These are phyloP conservation scores for Acropora tenuis DNA, from an alignment of 64 coral and sea anemone species.

Conservation along the genomic window DNA sequence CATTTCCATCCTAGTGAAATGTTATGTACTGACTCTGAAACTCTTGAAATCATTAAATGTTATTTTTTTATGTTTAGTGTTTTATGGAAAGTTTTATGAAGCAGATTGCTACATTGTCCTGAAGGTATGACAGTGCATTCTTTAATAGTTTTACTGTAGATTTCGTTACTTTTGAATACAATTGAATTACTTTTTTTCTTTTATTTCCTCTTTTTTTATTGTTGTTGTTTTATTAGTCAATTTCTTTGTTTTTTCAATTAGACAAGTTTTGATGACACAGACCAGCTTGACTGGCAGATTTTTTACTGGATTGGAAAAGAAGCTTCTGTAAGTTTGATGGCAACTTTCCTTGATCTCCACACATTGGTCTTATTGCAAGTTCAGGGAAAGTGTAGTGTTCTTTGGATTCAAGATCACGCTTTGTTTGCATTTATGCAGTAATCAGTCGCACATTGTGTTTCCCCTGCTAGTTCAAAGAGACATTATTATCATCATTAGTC, in stretches of 20 bases:
- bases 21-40: background rate
- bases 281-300: slow-evolving; percentile 91
- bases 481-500: too few species aligned
- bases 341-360: background rate
- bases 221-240: too few species aligned
- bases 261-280: slow-evolving; percentile 92
- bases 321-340: slow-evolving; percentile 61
- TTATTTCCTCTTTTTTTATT: too few species aligned
- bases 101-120: slow-evolving; percentile 90
- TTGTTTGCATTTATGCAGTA: too few species aligned
- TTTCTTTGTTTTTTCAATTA: slow-evolving; percentile 14
- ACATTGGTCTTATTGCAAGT: too few species aligned
- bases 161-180: too few species aligned
- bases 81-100: slow-evolving; percentile 93
- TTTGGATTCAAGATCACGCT: too few species aligned
- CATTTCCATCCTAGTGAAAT: background rate
- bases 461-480: too few species aligned
- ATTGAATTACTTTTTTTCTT: too few species aligned
- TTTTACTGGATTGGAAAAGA: slow-evolving; percentile 96
- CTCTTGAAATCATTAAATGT: background rate
- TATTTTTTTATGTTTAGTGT: slow-evolving; percentile 30
- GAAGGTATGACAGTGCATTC: slow-evolving; percentile 47
- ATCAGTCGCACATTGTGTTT: too few species aligned
- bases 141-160: background rate
- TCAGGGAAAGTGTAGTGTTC: too few species aligned